A percentile compares a stretch with the other conserved stretches of the same genome.
phyloP scores from a whole-genome alignment of 1,140 invertebrate genomes.

The Sesamia nonagrioides region DNA sequence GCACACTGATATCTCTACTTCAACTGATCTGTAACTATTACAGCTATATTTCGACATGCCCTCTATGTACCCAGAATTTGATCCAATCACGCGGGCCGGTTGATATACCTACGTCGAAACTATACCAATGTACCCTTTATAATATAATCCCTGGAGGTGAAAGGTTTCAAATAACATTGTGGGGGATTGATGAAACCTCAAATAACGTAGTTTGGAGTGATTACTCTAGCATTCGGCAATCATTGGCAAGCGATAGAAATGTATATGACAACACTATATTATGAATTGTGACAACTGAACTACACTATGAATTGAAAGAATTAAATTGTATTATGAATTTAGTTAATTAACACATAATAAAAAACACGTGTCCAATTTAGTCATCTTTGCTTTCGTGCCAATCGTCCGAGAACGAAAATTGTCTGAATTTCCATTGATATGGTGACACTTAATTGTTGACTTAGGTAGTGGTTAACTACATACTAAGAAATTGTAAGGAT shows the following conservation, averaged over 20 bases:
- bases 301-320: neutral
- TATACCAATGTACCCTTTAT: slow-evolving; percentile 43
- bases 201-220: slow-evolving; percentile 23
- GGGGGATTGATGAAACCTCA: slow-evolving; percentile 21
- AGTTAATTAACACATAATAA: no score
- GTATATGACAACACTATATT: neutral
- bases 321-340: no score
- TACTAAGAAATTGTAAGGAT: neutral
- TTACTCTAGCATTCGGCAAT: slow-evolving; percentile 33
- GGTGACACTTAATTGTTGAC: neutral
- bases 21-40: neutral
- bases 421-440: neutral
- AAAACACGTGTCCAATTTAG: neutral
- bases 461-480: neutral
- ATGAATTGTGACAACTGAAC: no score
- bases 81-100: slow-evolving; percentile 44
- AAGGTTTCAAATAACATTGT: slow-evolving; percentile 45
- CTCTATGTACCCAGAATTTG: slow-evolving; percentile 25
- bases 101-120: slow-evolving; percentile 12
- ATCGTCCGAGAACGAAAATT: no score
- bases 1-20: neutral
- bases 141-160: slow-evolving; percentile 34
- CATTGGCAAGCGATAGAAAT: slow-evolving; percentile 3
- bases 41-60: neutral
- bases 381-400: neutral